These are phyloP conservation scores for Propithecus perrieri DNA, from an alignment of 2,797 vertebrate genomes.

Conservation along the genomic window DNA sequence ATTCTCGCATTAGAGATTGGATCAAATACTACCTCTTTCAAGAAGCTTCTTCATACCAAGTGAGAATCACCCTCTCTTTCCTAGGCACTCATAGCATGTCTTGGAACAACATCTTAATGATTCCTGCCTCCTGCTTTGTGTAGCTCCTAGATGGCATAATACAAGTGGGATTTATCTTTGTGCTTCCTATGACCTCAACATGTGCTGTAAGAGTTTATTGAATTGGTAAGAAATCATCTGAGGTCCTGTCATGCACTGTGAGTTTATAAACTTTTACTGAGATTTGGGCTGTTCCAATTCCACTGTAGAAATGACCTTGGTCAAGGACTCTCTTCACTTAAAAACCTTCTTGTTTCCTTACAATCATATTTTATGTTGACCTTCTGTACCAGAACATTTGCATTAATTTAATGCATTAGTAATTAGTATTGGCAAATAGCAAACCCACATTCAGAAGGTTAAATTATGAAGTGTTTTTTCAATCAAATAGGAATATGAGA, in stretches of 20 bases:
- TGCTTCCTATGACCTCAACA: background rate
- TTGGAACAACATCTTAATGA: background rate
- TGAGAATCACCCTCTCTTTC: background rate
- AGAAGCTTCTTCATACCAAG: background rate
- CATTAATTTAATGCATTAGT: background rate
- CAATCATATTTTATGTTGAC: slow-evolving; percentile 24
- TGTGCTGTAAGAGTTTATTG: background rate
- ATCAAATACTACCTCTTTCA: background rate
- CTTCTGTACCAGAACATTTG: slow-evolving; percentile 15
- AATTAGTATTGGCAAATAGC: slow-evolving; percentile 40
- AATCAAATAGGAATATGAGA: slow-evolving; percentile 38
- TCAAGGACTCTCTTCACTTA: slow-evolving; percentile 8
- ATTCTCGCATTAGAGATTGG: background rate
- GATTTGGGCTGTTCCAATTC: background rate
- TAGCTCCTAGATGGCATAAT: background rate
- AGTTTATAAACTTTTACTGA: background rate
- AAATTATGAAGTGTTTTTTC: slow-evolving; percentile 37
- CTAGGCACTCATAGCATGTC: background rate
- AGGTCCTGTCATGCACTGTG: background rate
- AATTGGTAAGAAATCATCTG: background rate
- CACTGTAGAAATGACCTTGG: slow-evolving; percentile 11
- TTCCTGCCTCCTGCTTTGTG: background rate
- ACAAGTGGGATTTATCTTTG: background rate
- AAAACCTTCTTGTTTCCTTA: slow-evolving; percentile 9
- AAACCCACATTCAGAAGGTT: slow-evolving; percentile 19